A percentile compares a stretch with the other conserved stretches of the same genome.
These are phyloP conservation scores for Bemisia tabaci DNA, from an alignment of 1,140 invertebrate species.

Conservation along the genomic window DNA sequence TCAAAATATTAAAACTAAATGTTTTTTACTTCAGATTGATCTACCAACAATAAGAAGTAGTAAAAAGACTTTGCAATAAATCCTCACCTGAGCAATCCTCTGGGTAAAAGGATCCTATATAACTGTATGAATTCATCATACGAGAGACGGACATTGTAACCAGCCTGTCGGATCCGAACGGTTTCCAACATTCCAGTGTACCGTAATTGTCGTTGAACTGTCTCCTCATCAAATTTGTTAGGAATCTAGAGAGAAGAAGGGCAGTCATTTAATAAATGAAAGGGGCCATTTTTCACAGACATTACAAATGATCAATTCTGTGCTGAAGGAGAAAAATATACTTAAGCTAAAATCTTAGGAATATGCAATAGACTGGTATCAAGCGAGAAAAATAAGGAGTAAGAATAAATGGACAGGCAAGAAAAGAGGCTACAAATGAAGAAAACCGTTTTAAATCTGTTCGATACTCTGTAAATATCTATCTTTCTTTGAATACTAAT, in stretches of 20 bases:
- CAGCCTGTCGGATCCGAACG: slow-evolving; percentile 84
- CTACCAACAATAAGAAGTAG: no score
- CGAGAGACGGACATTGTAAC: slow-evolving; percentile 83
- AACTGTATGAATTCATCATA: slow-evolving; percentile 91
- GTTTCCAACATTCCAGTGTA: slow-evolving; percentile 97
- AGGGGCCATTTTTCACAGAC: not conserved
- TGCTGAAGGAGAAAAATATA: no score
- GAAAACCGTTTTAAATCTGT: no score
- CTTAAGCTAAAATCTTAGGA: no score
- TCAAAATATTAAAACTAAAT: no score
- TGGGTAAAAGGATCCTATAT: slow-evolving; percentile 79
- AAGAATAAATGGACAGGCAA: not conserved
- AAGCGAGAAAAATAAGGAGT: no score
- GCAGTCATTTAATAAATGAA: slow-evolving; percentile 7
- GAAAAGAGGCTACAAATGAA: not conserved
- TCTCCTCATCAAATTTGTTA: slow-evolving; percentile 85
- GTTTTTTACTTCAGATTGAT: no score
- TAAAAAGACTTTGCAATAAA: no score
- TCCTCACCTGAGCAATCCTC: slow-evolving; percentile 51
- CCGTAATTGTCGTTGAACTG: slow-evolving; percentile 67
- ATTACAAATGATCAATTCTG: not conserved
- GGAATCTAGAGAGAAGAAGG: slow-evolving; percentile 42
- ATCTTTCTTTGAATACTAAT: no score
- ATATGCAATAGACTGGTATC: no score
- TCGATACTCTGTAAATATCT: no score